Evolutionary conservation across 64 coral and sea anemone genomes (phyloP).

Genomic region (Pocillopora verrucosa): DNA sequence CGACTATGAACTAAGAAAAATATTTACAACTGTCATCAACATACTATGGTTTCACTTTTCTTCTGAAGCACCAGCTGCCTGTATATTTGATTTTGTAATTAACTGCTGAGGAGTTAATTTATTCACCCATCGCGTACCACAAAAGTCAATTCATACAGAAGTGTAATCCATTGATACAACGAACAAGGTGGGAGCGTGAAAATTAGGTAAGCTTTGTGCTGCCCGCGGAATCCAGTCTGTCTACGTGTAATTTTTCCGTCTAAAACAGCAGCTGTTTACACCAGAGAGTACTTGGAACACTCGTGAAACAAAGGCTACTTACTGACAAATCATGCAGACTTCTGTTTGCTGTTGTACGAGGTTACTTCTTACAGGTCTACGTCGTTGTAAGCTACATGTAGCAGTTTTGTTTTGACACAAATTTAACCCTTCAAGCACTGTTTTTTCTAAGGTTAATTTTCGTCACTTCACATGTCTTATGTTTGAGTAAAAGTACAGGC

Average conservation of each 20-base stretch:
- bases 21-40: conserved; percentile 15
- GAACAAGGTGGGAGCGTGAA: neutral
- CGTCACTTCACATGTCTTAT: neutral
- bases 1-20: neutral
- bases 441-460: neutral
- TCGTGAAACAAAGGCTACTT: neutral
- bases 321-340: neutral
- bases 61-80: conserved; percentile 14
- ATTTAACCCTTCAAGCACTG: no score
- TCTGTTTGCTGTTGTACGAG: neutral
- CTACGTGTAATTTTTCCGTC: neutral
- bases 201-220: neutral
- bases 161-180: neutral
- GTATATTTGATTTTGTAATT: conserved; percentile 11
- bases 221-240: neutral
- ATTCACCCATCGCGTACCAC: conserved; percentile 39
- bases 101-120: conserved; percentile 30
- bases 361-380: neutral
- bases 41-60: neutral
- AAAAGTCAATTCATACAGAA: conserved; percentile 31
- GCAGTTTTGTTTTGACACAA: no score
- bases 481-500: neutral
- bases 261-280: no score
- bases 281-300: neutral
- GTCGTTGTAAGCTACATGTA: no score